Percentiles rank a stretch among this genome's conserved stretches.
Evolutionary conservation across 1,140 invertebrate species (phyloP).

Genomic region (Vanessa tameamea): DNA sequence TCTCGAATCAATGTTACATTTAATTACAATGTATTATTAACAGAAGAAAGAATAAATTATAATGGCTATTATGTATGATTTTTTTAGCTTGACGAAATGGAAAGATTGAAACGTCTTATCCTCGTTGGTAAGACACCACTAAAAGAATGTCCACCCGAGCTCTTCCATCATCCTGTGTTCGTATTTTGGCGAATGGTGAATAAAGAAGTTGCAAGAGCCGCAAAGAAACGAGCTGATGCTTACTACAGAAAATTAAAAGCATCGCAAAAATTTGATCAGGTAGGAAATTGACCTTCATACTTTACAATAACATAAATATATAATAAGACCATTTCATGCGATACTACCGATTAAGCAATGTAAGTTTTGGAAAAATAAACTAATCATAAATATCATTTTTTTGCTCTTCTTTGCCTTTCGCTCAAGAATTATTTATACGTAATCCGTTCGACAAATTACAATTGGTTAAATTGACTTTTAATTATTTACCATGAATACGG

Average conservation of each 20-base stretch:
- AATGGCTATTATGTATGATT: conserved; percentile 3
- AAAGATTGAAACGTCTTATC: conserved; percentile 85
- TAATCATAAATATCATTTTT: neutral
- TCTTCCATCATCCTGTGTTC: conserved; percentile 85
- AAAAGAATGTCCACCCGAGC: conserved; percentile 83
- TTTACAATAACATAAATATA: too few relatives aligned
- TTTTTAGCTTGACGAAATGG: conserved; percentile 83
- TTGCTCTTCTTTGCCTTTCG: too few relatives aligned
- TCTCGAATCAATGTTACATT: neutral
- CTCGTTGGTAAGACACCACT: conserved; percentile 83
- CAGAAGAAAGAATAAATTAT: too few relatives aligned
- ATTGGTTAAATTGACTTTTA: too few relatives aligned
- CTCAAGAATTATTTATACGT: too few relatives aligned
- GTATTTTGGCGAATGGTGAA: conserved; percentile 82
- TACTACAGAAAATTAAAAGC: conserved; percentile 83
- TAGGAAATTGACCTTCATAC: conserved; percentile 45
- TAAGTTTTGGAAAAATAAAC: too few relatives aligned
- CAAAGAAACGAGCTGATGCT: conserved; percentile 78
- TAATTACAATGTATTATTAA: neutral
- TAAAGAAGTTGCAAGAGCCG: conserved; percentile 71
- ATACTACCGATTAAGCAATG: too few relatives aligned
- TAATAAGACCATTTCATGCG: too few relatives aligned
- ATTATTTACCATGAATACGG: too few relatives aligned
- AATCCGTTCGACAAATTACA: neutral
- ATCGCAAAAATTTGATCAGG: conserved; percentile 79